Base-by-base conservation (phyloP, 1,140 invertebrate species). In the Thaumetopoea pityocampa region DNA sequence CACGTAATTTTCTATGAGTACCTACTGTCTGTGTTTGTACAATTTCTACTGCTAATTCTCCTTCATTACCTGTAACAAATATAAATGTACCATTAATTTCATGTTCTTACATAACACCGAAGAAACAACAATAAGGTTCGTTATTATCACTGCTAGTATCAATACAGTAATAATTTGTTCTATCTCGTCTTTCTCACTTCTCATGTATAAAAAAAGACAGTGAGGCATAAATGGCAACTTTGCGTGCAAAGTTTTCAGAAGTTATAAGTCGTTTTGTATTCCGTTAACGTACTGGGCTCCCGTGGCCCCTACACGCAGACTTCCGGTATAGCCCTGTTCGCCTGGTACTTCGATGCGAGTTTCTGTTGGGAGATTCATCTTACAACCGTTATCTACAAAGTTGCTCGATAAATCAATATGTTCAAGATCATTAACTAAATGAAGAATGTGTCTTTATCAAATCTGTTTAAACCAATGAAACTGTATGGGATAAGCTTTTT, bases 181-280 rank as follows among this genome's bases (percentile, higher is more conserved):
- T 10, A 15, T 20, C 7, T 12, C 23, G 22, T 41, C 37, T 7
- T 20, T 16, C 20, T 41, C 9, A 11, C 11, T 41, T 9, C 27
- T 18, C 1, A 15, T 10, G 1, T 41, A 28, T 24, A n/a, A 9
- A 4, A 17, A 15, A 27, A 19, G 28, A 41, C 19, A 32, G 20
- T 15, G 24, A 29, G 17, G 10, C 26, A 40, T 40, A 18, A 28
- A 41, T 30, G 32, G 37, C 30, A 41, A 41, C 30, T 41, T 41
- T 9, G 37, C 19, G 33, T 35, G 24, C 33, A 12, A 49, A 42
- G 24, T 32, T 42, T 48, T 35, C 37, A 49, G 32, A 36, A 42
- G 37, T 35, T 35, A 30, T 35, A 27, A 16, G 37, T 40, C 63
- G 43, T 46, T 67, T 63, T 60, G 41, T 56, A 67, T 63, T 63